These are phyloP conservation scores for Hyposmocoma kahamanoa DNA, from an alignment of 1,140 invertebrate species.

Conservation along the genomic window DNA sequence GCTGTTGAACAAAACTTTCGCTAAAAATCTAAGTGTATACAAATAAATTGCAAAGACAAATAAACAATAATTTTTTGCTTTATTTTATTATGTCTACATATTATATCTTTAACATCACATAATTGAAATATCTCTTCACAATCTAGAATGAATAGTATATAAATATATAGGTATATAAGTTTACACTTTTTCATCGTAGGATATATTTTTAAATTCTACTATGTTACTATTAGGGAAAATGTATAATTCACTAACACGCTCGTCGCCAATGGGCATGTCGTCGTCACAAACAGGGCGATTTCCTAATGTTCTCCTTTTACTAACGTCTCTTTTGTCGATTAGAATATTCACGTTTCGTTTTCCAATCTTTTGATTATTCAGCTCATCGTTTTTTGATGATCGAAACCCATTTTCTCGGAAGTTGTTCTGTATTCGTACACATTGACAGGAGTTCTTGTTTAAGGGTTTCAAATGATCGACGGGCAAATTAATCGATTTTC, in stretches of 20 bases:
- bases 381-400: slow-evolving; percentile 24
- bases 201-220: slow-evolving; percentile 58
- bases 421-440: slow-evolving; percentile 33
- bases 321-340: slow-evolving; percentile 18
- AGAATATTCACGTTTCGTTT: slow-evolving; percentile 17
- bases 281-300: background rate
- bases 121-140: too few species aligned
- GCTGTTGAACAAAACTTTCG: too few species aligned
- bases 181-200: slow-evolving; percentile 64
- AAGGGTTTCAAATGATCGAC: slow-evolving; percentile 32
- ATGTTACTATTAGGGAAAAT: slow-evolving; percentile 65
- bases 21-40: too few species aligned
- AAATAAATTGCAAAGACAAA: too few species aligned
- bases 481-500: slow-evolving; percentile 49
- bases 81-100: too few species aligned
- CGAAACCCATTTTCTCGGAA: slow-evolving; percentile 31
- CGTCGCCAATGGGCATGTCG: slow-evolving; percentile 41
- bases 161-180: too few species aligned
- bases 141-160: too few species aligned
- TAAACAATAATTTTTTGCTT: too few species aligned
- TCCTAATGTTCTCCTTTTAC: slow-evolving; percentile 12
- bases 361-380: slow-evolving; percentile 29
- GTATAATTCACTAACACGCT: slow-evolving; percentile 57
- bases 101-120: too few species aligned
- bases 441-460: slow-evolving; percentile 37